Conservation (phyloP, 2,113 vertebrate species). For the Pipa parva region DNA sequence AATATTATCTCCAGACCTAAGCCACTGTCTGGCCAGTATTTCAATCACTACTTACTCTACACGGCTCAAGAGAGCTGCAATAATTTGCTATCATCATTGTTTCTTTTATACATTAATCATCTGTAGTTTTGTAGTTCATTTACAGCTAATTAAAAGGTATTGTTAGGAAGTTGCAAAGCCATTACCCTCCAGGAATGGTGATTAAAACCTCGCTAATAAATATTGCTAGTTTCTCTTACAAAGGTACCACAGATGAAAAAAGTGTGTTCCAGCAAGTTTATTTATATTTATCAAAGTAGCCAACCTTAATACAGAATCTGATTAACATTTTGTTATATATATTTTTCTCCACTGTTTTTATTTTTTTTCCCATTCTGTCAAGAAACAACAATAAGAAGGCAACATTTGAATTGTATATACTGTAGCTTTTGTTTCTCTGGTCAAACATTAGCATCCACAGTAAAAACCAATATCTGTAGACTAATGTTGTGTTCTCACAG, state of each 20-base stretch:
- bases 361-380: too few relatives aligned
- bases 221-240: background rate
- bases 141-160: constrained; percentile 1
- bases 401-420: too few relatives aligned
- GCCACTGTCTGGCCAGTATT: background rate
- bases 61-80: background rate
- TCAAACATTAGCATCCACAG: too few relatives aligned
- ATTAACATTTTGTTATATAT: too few relatives aligned
- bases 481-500: too few relatives aligned
- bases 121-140: background rate
- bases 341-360: too few relatives aligned
- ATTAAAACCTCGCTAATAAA: background rate
- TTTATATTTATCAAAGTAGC: too few relatives aligned
- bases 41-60: background rate
- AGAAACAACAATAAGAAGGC: too few relatives aligned
- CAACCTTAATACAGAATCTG: too few relatives aligned
- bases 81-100: background rate
- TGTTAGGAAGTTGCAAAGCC: background rate
- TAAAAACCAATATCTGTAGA: too few relatives aligned
- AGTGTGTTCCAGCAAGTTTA: background rate
- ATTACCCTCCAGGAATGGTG: background rate
- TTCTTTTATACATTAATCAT: constrained; percentile 2
- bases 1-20: background rate
- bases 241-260: background rate
- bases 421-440: too few relatives aligned